These are phyloP conservation scores for Oophaga pumilio DNA, from an alignment of 2,113 vertebrate species.

Conservation along the genomic window DNA sequence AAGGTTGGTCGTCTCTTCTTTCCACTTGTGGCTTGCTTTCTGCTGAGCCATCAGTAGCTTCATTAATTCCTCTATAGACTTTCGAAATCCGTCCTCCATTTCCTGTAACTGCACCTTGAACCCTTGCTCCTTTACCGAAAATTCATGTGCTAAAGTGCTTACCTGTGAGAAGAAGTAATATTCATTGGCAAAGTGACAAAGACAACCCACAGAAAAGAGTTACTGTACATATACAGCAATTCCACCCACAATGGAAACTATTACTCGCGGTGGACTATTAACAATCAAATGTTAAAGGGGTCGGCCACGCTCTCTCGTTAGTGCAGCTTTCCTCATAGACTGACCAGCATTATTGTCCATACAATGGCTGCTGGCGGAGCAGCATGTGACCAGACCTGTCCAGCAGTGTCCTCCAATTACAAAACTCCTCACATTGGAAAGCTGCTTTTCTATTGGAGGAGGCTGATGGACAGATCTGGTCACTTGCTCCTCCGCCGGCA, in stretches of 20 bases:
- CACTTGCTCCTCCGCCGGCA: no score
- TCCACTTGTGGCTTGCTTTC: constrained; percentile 84
- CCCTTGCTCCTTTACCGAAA: constrained; percentile 80
- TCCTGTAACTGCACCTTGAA: constrained; percentile 81
- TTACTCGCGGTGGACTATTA: neutral
- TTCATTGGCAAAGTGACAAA: neutral
- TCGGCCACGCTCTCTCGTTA: no score
- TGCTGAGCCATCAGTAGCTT: constrained; percentile 84
- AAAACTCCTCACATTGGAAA: no score
- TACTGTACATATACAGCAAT: neutral
- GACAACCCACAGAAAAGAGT: neutral
- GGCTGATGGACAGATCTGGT: no score
- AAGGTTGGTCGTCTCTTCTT: constrained; percentile 83
- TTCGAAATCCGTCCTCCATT: constrained; percentile 83
- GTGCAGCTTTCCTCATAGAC: no score
- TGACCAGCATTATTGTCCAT: no score
- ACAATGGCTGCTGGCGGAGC: no score
- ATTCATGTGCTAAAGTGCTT: constrained; percentile 86
- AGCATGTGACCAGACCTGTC: no score
- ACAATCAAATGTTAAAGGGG: neutral
- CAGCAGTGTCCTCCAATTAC: no score
- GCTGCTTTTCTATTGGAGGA: no score
- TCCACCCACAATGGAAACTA: neutral
- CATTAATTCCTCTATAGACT: constrained; percentile 78
- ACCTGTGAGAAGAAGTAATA: constrained; percentile 69